A percentile compares a stretch with the other conserved stretches of the same genome.
These are phyloP conservation scores for Alethe castanea DNA, from an alignment of 2,113 vertebrate genomes.

Conservation along the genomic window DNA sequence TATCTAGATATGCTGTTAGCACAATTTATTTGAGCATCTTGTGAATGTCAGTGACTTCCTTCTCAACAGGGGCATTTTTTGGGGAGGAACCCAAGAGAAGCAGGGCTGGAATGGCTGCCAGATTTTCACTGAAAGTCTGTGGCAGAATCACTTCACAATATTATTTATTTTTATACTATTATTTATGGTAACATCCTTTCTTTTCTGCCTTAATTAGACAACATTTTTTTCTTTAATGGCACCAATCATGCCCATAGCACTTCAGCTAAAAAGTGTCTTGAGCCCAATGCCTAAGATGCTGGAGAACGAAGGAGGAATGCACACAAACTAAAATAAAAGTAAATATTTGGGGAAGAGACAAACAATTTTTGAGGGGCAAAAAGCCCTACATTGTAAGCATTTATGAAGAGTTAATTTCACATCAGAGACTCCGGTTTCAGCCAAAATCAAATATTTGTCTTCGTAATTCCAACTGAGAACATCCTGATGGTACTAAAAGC, in stretches of 20 bases:
- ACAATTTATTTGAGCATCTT: neutral
- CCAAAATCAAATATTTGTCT: slow-evolving; percentile 36
- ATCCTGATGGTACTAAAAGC: neutral
- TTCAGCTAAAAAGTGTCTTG: neutral
- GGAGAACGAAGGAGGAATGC: neutral
- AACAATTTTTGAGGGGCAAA: neutral
- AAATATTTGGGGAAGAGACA: slow-evolving; percentile 23
- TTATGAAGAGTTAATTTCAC: neutral
- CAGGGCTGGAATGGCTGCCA: neutral
- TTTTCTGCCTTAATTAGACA: neutral
- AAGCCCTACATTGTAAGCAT: neutral
- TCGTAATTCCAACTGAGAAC: neutral
- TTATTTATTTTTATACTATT: neutral
- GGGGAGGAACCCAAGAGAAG: neutral
- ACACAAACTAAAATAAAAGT: neutral
- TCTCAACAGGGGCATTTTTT: neutral
- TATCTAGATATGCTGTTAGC: neutral
- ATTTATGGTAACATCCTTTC: neutral
- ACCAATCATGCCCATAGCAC: neutral
- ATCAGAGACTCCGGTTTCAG: neutral
- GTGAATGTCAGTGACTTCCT: neutral
- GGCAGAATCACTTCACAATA: neutral
- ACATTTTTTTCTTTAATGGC: neutral
- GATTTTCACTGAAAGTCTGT: neutral
- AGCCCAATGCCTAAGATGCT: neutral